A percentile compares a stretch with the other conserved stretches of the same genome.
phyloP scores from a whole-genome alignment of 2,888 invertebrate species.

The Netelia melanura region DNA sequence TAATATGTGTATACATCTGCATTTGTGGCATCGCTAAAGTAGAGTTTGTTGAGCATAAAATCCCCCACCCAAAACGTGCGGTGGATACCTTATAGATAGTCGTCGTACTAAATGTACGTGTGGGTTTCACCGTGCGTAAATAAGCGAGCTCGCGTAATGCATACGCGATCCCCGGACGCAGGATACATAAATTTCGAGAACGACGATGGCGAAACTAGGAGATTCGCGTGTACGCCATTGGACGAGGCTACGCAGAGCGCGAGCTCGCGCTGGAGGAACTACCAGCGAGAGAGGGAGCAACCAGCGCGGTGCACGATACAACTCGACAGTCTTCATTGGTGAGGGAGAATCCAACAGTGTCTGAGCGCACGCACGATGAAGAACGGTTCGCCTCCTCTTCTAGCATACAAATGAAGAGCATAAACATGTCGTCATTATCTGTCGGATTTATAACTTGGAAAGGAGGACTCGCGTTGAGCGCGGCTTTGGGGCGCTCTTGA shows the following conservation, averaged over 20 bases:
- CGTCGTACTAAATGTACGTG: constrained; percentile 57
- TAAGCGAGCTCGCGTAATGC: constrained; percentile 71
- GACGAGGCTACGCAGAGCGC: constrained; percentile 24
- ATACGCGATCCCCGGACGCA: constrained; percentile 68
- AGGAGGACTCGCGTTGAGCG: constrained; percentile 60
- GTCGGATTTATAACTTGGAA: constrained; percentile 81
- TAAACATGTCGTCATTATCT: constrained; percentile 84
- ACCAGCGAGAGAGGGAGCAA: constrained; percentile 32
- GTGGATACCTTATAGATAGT: constrained; percentile 51
- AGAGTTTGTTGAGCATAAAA: constrained; percentile 58
- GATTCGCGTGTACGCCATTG: constrained; percentile 74
- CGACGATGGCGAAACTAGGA: constrained; percentile 70
- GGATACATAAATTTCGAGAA: constrained; percentile 79
- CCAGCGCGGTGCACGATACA: constrained; percentile 8
- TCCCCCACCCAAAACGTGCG: constrained; percentile 36
- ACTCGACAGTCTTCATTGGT: constrained; percentile 12
- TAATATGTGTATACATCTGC: not conserved
- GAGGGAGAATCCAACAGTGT: constrained; percentile 1
- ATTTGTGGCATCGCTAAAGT: constrained; percentile 12
- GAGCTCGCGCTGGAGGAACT: constrained; percentile 20
- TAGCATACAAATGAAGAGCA: constrained; percentile 83
- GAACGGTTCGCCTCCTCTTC: constrained; percentile 71
- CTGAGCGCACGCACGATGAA: constrained; percentile 70
- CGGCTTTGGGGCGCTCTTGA: constrained; percentile 45
- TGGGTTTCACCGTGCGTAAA: constrained; percentile 74